Base-by-base conservation (phyloP, 1,140 invertebrate genomes). In the Bombus confusus region DNA sequence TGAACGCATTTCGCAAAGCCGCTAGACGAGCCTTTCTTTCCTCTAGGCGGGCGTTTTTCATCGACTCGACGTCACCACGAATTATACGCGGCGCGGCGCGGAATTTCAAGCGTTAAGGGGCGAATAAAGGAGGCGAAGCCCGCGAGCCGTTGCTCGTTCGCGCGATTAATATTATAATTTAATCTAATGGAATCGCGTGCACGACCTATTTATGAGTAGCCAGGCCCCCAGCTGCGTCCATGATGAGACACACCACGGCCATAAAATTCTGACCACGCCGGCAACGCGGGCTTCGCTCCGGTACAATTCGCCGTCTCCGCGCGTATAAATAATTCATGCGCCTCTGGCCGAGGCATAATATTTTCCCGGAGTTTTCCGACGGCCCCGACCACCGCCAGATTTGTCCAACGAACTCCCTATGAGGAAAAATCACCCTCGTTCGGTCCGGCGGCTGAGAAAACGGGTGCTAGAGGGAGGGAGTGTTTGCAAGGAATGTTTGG, bases 111-210 rank as follows among this genome's bases (percentile, higher is more conserved):
- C 75, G 82, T 39, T 57, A 39, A 41, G n/a, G 39, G 80, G 25
- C 5, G 62, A 25, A 39, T 66, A 34, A 34, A 41, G 39, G 66
- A 13, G 39, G 52, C 37, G 76, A 43, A 22, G 28, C 34, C 34
- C 13, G 37, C n/a, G 9, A n/a, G 62, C 62, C 47, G 73, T 13
- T 41, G 83, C 69, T 88, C 62, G 71, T 82, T 80, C 41, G 75
- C 69, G 76, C 86, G 88, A 89, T 90, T 89, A 90, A 89, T 87
- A 90, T 90, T 90, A 87, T 85, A 90, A 90, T 90, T 89, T 89
- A 89, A 89, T 87, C 82, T 57, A 59, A 89, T 87, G 88, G 79
- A 90, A 89, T 87, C 86, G 77, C 82, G 75, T 76, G 79, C 79
- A 77, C 85, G 80, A 85, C 68, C 80, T 89, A 90, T 90, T 89